Base-by-base conservation (phyloP, 2,113 vertebrate genomes). In the Tricholaema leucomelas region DNA sequence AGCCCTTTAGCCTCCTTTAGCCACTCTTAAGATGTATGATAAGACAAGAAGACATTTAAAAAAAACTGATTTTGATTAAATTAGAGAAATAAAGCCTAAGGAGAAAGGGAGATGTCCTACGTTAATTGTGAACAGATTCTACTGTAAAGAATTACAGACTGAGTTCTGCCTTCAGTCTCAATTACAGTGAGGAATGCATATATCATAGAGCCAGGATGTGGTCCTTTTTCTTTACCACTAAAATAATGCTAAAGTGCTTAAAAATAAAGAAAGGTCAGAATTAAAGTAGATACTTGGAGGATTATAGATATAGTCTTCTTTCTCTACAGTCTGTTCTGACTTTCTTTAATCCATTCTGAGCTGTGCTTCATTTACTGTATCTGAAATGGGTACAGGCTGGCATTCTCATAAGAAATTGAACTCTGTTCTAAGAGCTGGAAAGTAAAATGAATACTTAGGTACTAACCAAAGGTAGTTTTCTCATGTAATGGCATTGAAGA, bases 281-380 rank as follows among this genome's bases (percentile, higher is more conserved):
- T 52, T 72, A 59, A 90, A 61, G 18, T 78, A 90, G 70, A 42
- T 44, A 76, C 4, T 40, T 85, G 27, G 25, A 86, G 55, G 61
- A 81, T 84, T 88, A 81, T 5, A 50, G 12, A 1, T 15, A 18
- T 36, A 69, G 25, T 63, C 10, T 59, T 10, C 75, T 75, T 92
- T 87, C 81, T 81, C 50, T 52, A 6, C 55, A 54, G 67, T 36
- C 61, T 81, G 21, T 58, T 85, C n/a, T 71, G 52, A 35, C 25
- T 33, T 74, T 80, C 36, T 80, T 77, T 84, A 94, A 84, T 81
- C 56, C 71, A 38, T 82, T 93, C 75, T 79, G 71, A 88, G 21
- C 35, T 84, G 31, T 76, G 27, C 9, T 77, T 88, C 40, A 69
- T 91, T 84, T 95, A 15, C 42, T 54, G 2, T 76, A 58, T 70